Conservation (phyloP, 2,888 invertebrate genomes). For the Vesta saturnalis region DNA sequence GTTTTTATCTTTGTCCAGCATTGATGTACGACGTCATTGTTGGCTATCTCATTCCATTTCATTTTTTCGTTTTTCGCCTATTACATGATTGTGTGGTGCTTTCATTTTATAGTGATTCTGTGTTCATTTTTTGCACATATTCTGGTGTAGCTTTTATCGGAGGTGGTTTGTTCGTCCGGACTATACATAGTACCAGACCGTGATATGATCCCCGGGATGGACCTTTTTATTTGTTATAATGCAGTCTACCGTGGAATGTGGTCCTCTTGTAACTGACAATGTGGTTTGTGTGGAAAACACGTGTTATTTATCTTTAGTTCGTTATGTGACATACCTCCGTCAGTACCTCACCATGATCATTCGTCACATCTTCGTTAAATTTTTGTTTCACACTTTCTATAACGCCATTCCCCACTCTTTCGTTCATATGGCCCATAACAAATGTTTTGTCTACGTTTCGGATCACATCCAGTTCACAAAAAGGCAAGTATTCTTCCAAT, state of each 20-base stretch:
- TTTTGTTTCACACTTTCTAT: too few species aligned
- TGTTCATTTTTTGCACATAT: not conserved
- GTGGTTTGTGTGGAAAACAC: constrained; percentile 9
- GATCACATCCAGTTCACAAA: too few species aligned
- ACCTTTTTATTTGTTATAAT: constrained; percentile 8
- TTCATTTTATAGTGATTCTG: not conserved
- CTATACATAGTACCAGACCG: not conserved
- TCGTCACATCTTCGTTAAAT: too few species aligned
- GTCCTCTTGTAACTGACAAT: constrained; percentile 6
- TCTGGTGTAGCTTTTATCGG: not conserved
- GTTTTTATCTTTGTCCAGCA: not conserved
- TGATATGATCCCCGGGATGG: not conserved
- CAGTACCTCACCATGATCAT: too few species aligned
- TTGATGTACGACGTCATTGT: not conserved
- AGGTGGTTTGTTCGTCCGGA: not conserved
- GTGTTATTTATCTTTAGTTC: constrained; percentile 5
- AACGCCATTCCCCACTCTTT: too few species aligned
- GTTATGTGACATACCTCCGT: too few species aligned
- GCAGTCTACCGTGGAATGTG: constrained; percentile 4
- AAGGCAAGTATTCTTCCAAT: too few species aligned
- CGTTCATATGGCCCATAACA: too few species aligned
- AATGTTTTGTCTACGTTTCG: too few species aligned
- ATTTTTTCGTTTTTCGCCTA: not conserved
- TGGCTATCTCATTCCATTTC: not conserved
- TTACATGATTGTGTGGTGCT: not conserved